Conservation (phyloP, 2,888 invertebrate genomes). For the Eupithecia vulgata region DNA sequence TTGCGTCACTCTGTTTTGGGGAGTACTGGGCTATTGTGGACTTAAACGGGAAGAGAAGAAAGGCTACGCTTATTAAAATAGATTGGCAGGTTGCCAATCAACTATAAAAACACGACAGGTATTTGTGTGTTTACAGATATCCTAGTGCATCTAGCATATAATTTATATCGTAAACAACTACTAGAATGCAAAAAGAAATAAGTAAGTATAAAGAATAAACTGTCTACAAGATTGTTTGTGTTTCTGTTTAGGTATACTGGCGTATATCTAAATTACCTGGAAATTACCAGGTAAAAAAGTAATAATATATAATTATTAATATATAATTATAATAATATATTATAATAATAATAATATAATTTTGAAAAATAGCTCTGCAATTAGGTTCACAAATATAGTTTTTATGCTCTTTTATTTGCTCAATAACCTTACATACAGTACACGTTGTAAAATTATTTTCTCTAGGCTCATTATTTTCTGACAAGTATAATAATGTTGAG, state of each 20-base stretch:
- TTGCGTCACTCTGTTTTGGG: slow-evolving; percentile 64
- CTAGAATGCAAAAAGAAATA: not conserved
- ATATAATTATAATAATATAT: too few relatives aligned
- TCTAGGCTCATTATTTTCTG: slow-evolving; percentile 18
- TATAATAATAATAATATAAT: too few relatives aligned
- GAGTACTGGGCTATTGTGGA: slow-evolving; percentile 66
- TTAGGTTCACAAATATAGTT: not conserved
- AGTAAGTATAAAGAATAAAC: too few relatives aligned
- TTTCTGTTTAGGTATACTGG: too few relatives aligned
- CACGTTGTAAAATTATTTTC: slow-evolving; percentile 6
- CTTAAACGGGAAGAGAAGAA: slow-evolving; percentile 72
- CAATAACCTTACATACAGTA: not conserved
- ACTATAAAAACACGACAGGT: not conserved
- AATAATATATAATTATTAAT: too few relatives aligned
- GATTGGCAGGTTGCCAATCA: too few relatives aligned
- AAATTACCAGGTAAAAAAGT: too few relatives aligned
- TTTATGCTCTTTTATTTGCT: not conserved
- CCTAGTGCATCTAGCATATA: not conserved
- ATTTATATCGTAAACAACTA: not conserved
- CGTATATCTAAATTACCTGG: too few relatives aligned
- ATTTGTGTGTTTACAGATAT: not conserved
- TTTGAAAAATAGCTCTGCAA: too few relatives aligned
- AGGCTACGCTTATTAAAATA: slow-evolving; percentile 69
- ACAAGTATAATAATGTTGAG: slow-evolving; percentile 13
- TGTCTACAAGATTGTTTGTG: not conserved